Evolutionary conservation across 1,140 invertebrate species (phyloP).

Genomic region (Magallana ariakensis): DNA sequence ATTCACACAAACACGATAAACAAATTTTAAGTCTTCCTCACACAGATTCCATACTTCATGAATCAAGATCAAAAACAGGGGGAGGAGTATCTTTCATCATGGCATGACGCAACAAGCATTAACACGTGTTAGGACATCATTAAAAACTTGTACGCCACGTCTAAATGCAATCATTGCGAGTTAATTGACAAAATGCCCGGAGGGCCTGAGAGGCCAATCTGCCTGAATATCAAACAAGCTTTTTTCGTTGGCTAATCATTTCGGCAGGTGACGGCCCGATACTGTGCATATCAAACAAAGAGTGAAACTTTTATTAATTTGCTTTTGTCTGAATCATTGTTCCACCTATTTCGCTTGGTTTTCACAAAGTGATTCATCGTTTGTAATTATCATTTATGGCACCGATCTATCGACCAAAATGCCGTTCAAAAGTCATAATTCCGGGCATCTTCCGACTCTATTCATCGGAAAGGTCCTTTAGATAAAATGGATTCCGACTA

Average conservation of each 20-base stretch:
- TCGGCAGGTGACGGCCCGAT: neutral
- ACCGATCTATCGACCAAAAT: neutral
- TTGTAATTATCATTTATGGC: neutral
- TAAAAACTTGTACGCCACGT: neutral
- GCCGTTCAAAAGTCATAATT: neutral
- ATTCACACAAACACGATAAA: too few relatives aligned
- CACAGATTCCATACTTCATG: too few relatives aligned
- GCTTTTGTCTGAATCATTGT: neutral
- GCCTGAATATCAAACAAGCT: neutral
- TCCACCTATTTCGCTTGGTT: neutral
- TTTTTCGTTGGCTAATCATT: slow-evolving; percentile 11
- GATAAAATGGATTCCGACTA: too few relatives aligned
- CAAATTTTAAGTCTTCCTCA: too few relatives aligned
- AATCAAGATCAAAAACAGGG: too few relatives aligned
- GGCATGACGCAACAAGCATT: neutral
- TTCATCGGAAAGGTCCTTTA: too few relatives aligned
- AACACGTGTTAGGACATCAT: neutral
- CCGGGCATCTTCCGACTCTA: neutral
- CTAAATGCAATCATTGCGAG: slow-evolving; percentile 3
- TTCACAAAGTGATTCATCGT: neutral
- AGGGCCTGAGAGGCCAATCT: neutral
- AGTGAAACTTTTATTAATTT: neutral
- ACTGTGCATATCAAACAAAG: slow-evolving; percentile 18
- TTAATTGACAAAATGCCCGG: slow-evolving; percentile 27
- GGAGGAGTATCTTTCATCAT: neutral